Percentiles rank a stretch among this genome's conserved stretches.
phyloP scores from a whole-genome alignment of 2,113 vertebrate genomes.

The Microcebus jonahi region DNA sequence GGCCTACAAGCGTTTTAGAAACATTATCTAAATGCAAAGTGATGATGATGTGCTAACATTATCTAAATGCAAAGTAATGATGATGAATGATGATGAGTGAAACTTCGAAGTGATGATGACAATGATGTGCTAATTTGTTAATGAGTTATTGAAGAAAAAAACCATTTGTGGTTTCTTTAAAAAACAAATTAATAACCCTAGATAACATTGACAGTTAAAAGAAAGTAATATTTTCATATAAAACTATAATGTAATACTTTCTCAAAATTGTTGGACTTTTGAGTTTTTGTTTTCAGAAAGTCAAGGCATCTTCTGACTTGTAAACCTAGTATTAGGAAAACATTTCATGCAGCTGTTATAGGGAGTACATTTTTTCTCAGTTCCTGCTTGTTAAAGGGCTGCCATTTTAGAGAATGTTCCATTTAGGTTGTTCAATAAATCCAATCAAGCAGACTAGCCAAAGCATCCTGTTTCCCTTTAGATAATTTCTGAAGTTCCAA shows the following conservation, averaged over 20 bases:
- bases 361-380: not conserved
- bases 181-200: not conserved
- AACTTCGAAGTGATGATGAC: not conserved
- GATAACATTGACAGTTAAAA: not conserved
- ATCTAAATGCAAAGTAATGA: not conserved
- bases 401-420: not conserved
- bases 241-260: not conserved
- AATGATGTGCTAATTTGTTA: not conserved
- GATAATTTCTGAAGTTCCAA: not conserved
- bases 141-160: not conserved
- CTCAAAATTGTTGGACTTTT: not conserved
- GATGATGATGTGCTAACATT: not conserved
- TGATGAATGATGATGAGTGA: not conserved
- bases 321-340: not conserved
- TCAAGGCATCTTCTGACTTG: not conserved
- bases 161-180: not conserved
- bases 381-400: not conserved
- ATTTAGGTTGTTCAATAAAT: not conserved
- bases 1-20: too few species aligned
- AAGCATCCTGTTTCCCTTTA: not conserved
- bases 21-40: not conserved
- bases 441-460: not conserved
- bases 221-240: not conserved
- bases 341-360: not conserved
- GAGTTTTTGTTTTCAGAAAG: conserved; percentile 14